A percentile compares a stretch with the other conserved stretches of the same genome.
Conservation (phyloP, 2,888 invertebrate genomes). For the Phoenoteleia sp. region DNA sequence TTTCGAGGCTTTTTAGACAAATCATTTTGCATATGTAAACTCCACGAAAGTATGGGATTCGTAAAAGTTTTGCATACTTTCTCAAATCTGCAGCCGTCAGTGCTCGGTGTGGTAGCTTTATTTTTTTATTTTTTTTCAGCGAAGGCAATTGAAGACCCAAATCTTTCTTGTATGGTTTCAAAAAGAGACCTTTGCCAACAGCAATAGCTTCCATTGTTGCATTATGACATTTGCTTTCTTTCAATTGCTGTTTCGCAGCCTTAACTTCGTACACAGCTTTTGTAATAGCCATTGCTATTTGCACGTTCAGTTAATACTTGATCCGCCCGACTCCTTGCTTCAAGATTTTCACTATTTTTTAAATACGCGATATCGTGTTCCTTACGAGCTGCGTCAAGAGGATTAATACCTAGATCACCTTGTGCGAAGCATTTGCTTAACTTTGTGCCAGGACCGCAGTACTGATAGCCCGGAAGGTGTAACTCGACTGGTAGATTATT, state of each 20-base stretch:
- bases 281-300: conserved; percentile 81
- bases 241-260: conserved; percentile 78
- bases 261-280: conserved; percentile 82
- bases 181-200: conserved; percentile 74
- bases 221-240: conserved; percentile 82
- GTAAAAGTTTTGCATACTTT: conserved; percentile 55
- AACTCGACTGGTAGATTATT: conserved; percentile 30
- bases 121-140: conserved; percentile 71
- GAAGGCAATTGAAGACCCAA: background rate
- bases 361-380: conserved; percentile 69
- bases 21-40: conserved; percentile 72
- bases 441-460: no score
- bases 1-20: no score
- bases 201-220: conserved; percentile 83
- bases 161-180: conserved; percentile 21
- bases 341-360: conserved; percentile 46
- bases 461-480: background rate
- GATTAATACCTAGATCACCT: conserved; percentile 54
- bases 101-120: conserved; percentile 71
- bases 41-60: conserved; percentile 71
- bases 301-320: background rate
- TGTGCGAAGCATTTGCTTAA: conserved; percentile 72
- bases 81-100: conserved; percentile 70
- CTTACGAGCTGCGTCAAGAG: conserved; percentile 36
- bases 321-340: background rate